These are phyloP conservation scores for Drosophila littoralis DNA, from an alignment of 1,140 invertebrate genomes.

Conservation along the genomic window DNA sequence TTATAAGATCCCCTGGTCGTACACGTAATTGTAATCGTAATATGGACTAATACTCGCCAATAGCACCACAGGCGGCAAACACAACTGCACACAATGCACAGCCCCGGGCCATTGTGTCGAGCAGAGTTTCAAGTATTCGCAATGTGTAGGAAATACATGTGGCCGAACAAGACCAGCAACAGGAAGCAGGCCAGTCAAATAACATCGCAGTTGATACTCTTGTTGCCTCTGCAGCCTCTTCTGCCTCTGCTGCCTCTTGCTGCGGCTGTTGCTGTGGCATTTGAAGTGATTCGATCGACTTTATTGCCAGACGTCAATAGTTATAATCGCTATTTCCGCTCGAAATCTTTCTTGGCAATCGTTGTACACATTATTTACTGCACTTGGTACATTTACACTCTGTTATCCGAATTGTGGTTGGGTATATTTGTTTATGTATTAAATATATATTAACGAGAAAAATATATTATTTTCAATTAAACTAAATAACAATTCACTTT, in stretches of 20 bases:
- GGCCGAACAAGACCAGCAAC: slow-evolving; percentile 46
- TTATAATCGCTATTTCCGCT: slow-evolving; percentile 42
- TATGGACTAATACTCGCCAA: slow-evolving; percentile 42
- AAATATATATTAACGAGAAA: too few relatives aligned
- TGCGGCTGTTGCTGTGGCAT: slow-evolving; percentile 10
- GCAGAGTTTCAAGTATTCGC: slow-evolving; percentile 25
- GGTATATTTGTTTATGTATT: too few relatives aligned
- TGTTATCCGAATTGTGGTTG: background rate
- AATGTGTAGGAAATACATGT: slow-evolving; percentile 58
- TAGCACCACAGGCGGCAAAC: slow-evolving; percentile 61
- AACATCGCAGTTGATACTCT: slow-evolving; percentile 28
- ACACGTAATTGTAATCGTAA: slow-evolving; percentile 37
- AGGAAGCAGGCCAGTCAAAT: slow-evolving; percentile 45
- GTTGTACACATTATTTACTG: background rate
- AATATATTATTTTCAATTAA: too few relatives aligned
- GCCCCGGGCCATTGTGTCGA: slow-evolving; percentile 24
- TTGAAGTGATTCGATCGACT: slow-evolving; percentile 27
- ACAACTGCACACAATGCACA: slow-evolving; percentile 49
- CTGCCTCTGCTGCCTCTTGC: background rate
- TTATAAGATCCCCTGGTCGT: slow-evolving; percentile 57
- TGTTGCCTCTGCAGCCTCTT: slow-evolving; percentile 10
- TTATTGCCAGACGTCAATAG: slow-evolving; percentile 32
- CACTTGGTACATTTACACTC: background rate
- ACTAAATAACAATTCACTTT: too few relatives aligned
- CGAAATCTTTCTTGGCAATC: slow-evolving; percentile 14